A percentile compares a stretch with the other conserved stretches of the same genome.
These are phyloP conservation scores for Antitype chi DNA, from an alignment of 2,888 invertebrate genomes.

Conservation along the genomic window DNA sequence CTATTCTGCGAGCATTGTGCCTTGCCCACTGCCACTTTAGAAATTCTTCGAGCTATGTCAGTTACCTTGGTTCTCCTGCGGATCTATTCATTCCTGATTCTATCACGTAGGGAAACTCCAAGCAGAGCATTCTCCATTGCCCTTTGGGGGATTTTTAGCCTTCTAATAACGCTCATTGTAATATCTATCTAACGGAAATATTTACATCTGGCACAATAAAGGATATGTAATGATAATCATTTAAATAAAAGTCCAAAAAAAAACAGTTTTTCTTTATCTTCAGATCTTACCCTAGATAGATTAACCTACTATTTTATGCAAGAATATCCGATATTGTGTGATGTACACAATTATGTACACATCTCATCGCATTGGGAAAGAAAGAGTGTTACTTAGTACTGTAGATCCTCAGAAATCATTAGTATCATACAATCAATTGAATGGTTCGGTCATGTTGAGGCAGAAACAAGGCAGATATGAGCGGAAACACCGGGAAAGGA, in stretches of 20 bases:
- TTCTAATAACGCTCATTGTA: no score
- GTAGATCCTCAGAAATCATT: background rate
- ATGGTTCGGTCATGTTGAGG: no score
- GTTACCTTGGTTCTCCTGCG: no score
- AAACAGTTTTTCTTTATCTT: slow-evolving; percentile 16
- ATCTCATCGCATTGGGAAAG: background rate
- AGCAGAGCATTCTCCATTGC: no score
- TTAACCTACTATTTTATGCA: slow-evolving; percentile 17
- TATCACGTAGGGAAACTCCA: no score
- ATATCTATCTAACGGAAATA: background rate
- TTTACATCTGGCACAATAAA: background rate
- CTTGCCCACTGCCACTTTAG: no score
- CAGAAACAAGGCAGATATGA: no score
- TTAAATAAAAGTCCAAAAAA: background rate
- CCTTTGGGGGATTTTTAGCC: no score
- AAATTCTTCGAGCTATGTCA: no score
- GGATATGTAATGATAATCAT: background rate
- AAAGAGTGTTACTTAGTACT: background rate
- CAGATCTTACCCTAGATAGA: slow-evolving; percentile 14
- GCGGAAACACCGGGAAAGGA: no score
- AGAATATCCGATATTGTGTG: slow-evolving; percentile 1
- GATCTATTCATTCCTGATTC: no score
- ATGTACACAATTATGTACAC: background rate
- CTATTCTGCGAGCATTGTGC: no score
- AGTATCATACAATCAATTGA: background rate